A percentile compares a stretch with the other conserved stretches of the same genome.
Conservation (phyloP, 2,113 vertebrate genomes). For the Casuarius casuarius region DNA sequence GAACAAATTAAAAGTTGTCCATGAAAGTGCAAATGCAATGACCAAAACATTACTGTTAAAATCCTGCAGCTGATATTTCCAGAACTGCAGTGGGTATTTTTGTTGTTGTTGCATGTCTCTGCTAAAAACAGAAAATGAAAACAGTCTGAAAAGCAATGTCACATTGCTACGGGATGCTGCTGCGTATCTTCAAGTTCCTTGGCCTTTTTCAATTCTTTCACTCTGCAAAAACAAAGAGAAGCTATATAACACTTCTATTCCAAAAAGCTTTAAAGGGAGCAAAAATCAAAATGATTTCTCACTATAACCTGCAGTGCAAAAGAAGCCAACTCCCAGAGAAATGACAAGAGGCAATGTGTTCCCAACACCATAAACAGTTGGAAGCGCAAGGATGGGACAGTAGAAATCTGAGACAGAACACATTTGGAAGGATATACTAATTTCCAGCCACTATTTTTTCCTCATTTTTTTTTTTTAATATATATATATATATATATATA, state of each 20-base stretch:
- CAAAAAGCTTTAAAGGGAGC: background rate
- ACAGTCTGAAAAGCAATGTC: slow-evolving; percentile 97
- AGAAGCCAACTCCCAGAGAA: slow-evolving; percentile 5
- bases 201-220: slow-evolving; percentile 99
- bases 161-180: slow-evolving; percentile 96
- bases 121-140: slow-evolving; percentile 95
- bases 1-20: slow-evolving; percentile 90
- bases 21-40: slow-evolving; percentile 91
- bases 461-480: background rate
- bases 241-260: slow-evolving; percentile 44
- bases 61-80: slow-evolving; percentile 83
- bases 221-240: slow-evolving; percentile 88
- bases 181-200: slow-evolving; percentile 97
- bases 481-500: background rate
- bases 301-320: background rate
- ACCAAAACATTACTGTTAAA: slow-evolving; percentile 89
- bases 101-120: slow-evolving; percentile 93
- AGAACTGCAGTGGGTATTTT: slow-evolving; percentile 87
- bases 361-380: background rate
- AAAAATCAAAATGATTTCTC: background rate
- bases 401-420: background rate
- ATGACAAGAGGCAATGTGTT: background rate
- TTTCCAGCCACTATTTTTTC: background rate
- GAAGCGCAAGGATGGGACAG: background rate
- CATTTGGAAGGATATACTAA: background rate